Percentiles rank a stretch among this genome's conserved stretches.
Evolutionary conservation across 2,113 vertebrate species (phyloP).

Genomic region (Noctilio leporinus): DNA sequence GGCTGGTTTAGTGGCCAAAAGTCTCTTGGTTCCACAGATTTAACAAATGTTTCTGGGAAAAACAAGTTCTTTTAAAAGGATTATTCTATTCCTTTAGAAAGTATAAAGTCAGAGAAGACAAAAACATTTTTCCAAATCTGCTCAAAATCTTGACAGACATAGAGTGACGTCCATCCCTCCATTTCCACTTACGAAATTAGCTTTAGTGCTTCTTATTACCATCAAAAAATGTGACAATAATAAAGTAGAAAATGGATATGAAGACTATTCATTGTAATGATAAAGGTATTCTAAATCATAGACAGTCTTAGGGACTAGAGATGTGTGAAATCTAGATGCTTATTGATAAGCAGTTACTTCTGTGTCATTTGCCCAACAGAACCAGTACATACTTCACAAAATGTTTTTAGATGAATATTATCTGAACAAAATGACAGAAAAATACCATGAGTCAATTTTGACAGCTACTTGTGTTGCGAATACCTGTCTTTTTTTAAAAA

Average conservation of each 20-base stretch:
- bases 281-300: neutral
- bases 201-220: neutral
- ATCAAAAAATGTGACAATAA: neutral
- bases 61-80: neutral
- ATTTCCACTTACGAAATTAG: neutral
- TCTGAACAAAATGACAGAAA: neutral
- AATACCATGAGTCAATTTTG: slow-evolving; percentile 1
- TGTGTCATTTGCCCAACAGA: neutral
- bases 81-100: neutral
- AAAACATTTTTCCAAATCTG: neutral
- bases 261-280: neutral
- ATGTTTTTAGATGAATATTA: neutral
- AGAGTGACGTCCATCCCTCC: neutral
- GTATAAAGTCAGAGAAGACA: neutral
- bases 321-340: neutral
- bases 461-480: neutral
- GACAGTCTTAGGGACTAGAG: neutral
- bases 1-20: neutral
- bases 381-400: neutral
- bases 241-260: neutral
- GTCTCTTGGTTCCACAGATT: neutral
- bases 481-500: neutral
- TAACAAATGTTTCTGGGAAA: neutral
- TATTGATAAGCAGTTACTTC: neutral
- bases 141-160: neutral